Evolutionary conservation across 2,888 invertebrate species (phyloP).

Genomic region (Scaptomyza reducta): DNA sequence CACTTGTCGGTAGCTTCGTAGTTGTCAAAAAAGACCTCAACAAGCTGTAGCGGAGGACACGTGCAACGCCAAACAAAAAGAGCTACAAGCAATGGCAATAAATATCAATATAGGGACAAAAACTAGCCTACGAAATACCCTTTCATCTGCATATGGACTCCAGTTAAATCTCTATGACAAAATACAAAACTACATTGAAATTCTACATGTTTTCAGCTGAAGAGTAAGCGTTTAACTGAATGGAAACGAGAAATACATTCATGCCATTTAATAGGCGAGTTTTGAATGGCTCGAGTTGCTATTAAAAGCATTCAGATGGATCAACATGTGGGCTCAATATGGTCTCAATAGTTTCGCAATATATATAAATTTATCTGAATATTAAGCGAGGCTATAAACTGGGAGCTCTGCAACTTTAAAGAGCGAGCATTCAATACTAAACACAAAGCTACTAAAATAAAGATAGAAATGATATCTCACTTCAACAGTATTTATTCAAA

Average conservation of each 20-base stretch:
- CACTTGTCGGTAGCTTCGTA: constrained; percentile 44
- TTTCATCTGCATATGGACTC: too few relatives aligned
- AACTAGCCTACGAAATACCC: background rate
- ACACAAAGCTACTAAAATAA: too few relatives aligned
- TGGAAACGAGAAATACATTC: background rate
- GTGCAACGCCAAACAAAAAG: constrained; percentile 19
- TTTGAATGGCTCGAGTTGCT: background rate
- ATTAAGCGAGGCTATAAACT: background rate
- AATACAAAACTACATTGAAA: too few relatives aligned
- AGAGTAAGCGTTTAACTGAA: background rate
- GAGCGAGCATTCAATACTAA: background rate
- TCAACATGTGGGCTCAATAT: constrained; percentile 23
- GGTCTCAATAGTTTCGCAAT: constrained; percentile 10
- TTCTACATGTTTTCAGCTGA: background rate
- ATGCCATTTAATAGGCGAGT: constrained; percentile 1
- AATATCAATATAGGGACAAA: background rate
- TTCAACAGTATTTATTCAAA: background rate
- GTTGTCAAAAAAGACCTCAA: constrained; percentile 48
- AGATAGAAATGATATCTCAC: too few relatives aligned
- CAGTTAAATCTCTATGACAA: too few relatives aligned
- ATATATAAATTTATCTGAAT: background rate
- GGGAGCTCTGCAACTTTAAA: too few relatives aligned
- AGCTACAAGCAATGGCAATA: background rate
- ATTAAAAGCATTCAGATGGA: constrained; percentile 19
- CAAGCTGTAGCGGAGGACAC: constrained; percentile 59